Conservation (phyloP, 2,888 invertebrate species). For the Idaea biselata region DNA sequence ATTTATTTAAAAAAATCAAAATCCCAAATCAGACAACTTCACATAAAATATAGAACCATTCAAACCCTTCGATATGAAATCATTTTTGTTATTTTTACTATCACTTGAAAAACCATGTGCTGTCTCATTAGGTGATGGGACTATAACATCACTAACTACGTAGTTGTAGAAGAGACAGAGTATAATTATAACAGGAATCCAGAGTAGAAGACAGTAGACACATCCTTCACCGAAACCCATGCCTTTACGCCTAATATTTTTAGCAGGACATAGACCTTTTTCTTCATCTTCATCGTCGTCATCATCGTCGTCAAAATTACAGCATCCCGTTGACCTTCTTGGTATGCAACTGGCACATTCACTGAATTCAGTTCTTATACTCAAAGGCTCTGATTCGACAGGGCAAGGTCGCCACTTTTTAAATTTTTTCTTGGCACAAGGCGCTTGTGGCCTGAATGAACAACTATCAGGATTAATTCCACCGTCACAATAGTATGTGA, state of each 20-base stretch:
- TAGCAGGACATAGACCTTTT: background rate
- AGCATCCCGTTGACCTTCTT: background rate
- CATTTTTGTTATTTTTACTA: background rate
- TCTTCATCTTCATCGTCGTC: background rate
- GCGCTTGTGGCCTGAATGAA: background rate
- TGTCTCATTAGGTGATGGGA: background rate
- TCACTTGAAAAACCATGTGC: background rate
- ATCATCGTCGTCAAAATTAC: background rate
- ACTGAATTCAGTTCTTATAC: background rate
- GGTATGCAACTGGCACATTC: background rate
- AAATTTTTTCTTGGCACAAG: background rate
- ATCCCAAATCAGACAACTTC: slow-evolving; percentile 57
- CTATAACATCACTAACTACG: slow-evolving; percentile 38
- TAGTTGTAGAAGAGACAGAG: slow-evolving; percentile 44
- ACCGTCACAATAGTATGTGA: slow-evolving; percentile 48
- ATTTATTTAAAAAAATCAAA: slow-evolving; percentile 37
- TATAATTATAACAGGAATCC: slow-evolving; percentile 52
- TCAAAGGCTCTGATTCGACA: background rate
- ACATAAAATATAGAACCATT: slow-evolving; percentile 14
- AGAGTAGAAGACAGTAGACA: slow-evolving; percentile 51
- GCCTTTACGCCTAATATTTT: slow-evolving; percentile 23
- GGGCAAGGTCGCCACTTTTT: background rate
- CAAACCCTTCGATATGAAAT: background rate
- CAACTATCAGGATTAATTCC: slow-evolving; percentile 9
- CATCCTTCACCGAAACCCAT: slow-evolving; percentile 49